Percentiles rank a stretch among this genome's conserved stretches.
Conservation (phyloP, 2,888 invertebrate species). For the Antheraea yamamai region DNA sequence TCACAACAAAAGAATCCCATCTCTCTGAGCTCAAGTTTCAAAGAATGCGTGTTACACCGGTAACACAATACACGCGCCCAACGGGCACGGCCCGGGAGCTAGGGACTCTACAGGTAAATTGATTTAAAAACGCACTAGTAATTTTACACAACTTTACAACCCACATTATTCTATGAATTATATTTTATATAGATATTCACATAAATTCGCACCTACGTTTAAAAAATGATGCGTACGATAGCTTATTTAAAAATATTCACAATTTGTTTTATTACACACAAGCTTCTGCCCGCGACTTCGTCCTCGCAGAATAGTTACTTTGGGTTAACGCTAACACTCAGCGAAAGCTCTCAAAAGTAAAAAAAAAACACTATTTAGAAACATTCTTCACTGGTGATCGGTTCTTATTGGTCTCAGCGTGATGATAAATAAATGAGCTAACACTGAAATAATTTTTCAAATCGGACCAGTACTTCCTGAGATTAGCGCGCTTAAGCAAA, state of each 20-base stretch:
- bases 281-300: too few relatives aligned
- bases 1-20: slow-evolving; percentile 74
- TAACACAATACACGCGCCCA: slow-evolving; percentile 73
- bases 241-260: neutral
- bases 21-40: slow-evolving; percentile 67
- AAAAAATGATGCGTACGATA: neutral
- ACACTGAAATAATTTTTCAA: too few relatives aligned
- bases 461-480: too few relatives aligned
- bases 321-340: too few relatives aligned
- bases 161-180: slow-evolving; percentile 7
- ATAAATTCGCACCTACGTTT: neutral
- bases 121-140: slow-evolving; percentile 43
- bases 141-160: slow-evolving; percentile 29
- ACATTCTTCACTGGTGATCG: too few relatives aligned
- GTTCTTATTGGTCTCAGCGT: too few relatives aligned
- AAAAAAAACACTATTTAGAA: too few relatives aligned
- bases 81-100: slow-evolving; percentile 45
- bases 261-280: neutral
- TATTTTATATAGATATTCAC: neutral
- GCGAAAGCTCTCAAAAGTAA: too few relatives aligned
- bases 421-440: too few relatives aligned
- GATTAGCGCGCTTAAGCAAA: too few relatives aligned
- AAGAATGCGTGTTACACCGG: slow-evolving; percentile 68
- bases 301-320: too few relatives aligned
- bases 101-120: slow-evolving; percentile 39